Conservation (phyloP, 2,113 vertebrate genomes). For the Promerops cafer region DNA sequence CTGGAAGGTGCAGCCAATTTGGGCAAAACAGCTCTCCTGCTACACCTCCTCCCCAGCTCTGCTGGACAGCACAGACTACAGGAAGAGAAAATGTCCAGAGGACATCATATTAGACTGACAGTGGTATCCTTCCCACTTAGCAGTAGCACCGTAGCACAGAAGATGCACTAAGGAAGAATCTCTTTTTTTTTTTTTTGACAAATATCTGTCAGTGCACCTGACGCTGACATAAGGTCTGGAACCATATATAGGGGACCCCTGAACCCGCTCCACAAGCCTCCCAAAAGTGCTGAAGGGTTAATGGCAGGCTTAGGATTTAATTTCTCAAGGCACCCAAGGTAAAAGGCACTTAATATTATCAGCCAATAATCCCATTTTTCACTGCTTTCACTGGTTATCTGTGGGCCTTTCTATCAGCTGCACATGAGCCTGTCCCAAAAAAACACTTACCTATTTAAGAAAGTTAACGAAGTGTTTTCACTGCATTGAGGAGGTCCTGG, state of each 20-base stretch:
- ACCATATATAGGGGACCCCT: neutral
- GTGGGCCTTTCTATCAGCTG: neutral
- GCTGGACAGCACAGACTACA: constrained; percentile 60
- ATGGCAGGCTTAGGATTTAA: neutral
- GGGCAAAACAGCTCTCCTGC: constrained; percentile 65
- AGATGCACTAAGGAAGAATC: neutral
- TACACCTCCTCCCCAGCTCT: constrained; percentile 55
- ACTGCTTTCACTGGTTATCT: neutral
- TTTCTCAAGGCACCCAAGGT: neutral
- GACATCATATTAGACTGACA: neutral
- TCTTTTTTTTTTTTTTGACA: neutral
- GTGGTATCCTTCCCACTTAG: neutral
- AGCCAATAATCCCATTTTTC: neutral
- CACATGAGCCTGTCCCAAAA: neutral
- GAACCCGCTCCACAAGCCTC: neutral
- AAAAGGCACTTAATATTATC: neutral
- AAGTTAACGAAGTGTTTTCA: neutral
- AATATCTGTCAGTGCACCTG: neutral
- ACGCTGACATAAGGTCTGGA: neutral
- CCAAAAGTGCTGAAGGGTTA: neutral
- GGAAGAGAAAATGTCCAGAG: neutral
- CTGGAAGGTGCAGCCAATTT: constrained; percentile 66
- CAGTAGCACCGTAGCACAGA: neutral
- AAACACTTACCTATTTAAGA: neutral
- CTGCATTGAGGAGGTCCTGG: neutral